Conservation (phyloP, 2,888 invertebrate species). For the Furcula furcula region DNA sequence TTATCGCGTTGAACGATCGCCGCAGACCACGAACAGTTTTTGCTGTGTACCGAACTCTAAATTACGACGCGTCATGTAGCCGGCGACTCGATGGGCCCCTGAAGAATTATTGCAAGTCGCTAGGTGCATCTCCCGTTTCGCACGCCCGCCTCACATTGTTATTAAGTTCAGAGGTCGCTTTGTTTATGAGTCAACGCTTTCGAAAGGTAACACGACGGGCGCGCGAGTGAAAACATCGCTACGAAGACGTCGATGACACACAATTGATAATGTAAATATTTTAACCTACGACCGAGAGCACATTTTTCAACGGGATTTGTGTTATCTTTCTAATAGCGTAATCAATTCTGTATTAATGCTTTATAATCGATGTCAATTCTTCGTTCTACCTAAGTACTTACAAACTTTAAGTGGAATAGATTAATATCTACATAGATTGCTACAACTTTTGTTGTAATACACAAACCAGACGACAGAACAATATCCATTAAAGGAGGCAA, state of each 20-base stretch:
- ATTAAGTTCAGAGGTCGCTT: constrained; percentile 79
- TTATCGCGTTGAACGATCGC: constrained; percentile 58
- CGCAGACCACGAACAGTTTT: constrained; percentile 54
- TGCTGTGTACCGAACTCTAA: constrained; percentile 49
- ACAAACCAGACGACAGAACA: constrained; percentile 8
- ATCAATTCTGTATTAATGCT: constrained; percentile 18
- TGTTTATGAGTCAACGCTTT: constrained; percentile 78
- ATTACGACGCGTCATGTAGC: constrained; percentile 63
- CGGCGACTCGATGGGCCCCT: constrained; percentile 58
- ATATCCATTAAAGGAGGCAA: constrained; percentile 33
- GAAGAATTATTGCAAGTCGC: constrained; percentile 75
- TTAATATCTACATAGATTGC: background rate
- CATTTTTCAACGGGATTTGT: constrained; percentile 50
- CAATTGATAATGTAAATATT: constrained; percentile 77
- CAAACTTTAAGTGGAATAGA: background rate
- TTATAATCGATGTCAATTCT: background rate
- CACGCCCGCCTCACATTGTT: constrained; percentile 78
- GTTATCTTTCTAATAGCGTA: constrained; percentile 38
- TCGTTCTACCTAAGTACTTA: background rate
- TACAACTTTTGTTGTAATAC: constrained; percentile 5
- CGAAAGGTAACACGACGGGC: constrained; percentile 75
- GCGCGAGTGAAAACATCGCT: constrained; percentile 72
- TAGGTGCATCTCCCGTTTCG: constrained; percentile 77
- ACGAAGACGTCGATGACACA: constrained; percentile 72
- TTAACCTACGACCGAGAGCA: constrained; percentile 57